Percentiles rank a stretch among this genome's conserved stretches.
Conservation (phyloP, 2,113 vertebrate genomes). For the Aleadryas rufinucha region DNA sequence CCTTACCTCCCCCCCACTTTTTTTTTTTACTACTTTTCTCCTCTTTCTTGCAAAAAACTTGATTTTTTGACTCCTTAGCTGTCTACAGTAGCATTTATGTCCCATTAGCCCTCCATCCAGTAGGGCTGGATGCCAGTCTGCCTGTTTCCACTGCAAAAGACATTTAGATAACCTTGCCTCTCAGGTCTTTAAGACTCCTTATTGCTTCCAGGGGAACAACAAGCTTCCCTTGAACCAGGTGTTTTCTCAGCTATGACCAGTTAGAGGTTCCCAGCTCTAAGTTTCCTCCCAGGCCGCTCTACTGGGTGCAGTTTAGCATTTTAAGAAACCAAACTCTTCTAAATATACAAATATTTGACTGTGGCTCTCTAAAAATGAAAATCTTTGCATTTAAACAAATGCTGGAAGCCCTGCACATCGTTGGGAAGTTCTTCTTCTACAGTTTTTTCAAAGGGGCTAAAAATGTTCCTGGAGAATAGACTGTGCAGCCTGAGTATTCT, state of each 20-base stretch:
- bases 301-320: not conserved
- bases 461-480: not conserved
- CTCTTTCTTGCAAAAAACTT: not conserved
- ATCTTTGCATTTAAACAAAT: slow-evolving; percentile 50
- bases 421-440: not conserved
- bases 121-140: not conserved
- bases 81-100: not conserved
- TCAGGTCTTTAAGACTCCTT: not conserved
- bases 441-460: not conserved
- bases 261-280: not conserved
- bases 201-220: not conserved
- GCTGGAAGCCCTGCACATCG: not conserved
- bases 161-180: not conserved
- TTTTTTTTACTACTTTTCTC: not conserved
- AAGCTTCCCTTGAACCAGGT: not conserved
- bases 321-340: not conserved
- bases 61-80: not conserved
- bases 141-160: not conserved
- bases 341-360: slow-evolving; percentile 18
- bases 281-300: not conserved
- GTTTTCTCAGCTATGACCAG: not conserved
- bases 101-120: not conserved
- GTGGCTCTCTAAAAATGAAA: slow-evolving; percentile 23
- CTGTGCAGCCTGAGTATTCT: not conserved
- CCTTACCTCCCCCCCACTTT: accelerated